Evolutionary conservation across 2,888 invertebrate genomes (phyloP), one percentile per base, ranked within the genome.

Genomic region (Ceriagrion tenellum): DNA sequence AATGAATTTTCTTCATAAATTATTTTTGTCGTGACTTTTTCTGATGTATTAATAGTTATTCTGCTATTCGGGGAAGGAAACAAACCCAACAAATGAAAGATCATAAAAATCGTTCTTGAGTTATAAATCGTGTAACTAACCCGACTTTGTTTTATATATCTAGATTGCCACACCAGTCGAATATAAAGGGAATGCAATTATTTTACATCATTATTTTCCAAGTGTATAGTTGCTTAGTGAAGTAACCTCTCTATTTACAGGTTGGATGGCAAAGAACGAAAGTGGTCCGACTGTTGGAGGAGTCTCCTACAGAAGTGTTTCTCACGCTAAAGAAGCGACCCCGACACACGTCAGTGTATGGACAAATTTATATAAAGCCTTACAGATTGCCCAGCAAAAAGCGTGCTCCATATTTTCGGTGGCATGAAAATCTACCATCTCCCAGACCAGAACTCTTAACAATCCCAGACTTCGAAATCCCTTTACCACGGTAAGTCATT

Each of bases 181-280:
- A n/a, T n/a, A n/a, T n/a, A n/a, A n/a, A n/a, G n/a, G n/a, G n/a
- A n/a, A n/a, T n/a, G n/a, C n/a, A n/a, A n/a, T n/a, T n/a, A n/a
- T n/a, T n/a, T n/a, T n/a, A n/a, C n/a, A n/a, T n/a, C n/a, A n/a
- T n/a, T n/a, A n/a, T n/a, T n/a, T n/a, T n/a, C n/a, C n/a, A n/a
- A n/a, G n/a, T n/a, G n/a, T n/a, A n/a, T n/a, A n/a, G n/a, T n/a
- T n/a, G n/a, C n/a, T n/a, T n/a, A 47, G 47, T 47, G 2, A 47
- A 47, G 47, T 59, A 26, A 69, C 1, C 0, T 69, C 26, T 26
- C n/a, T 69, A 26, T 10, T 96, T 96, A 47, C 96, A 98, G 98
- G 98, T 99, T 95, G 99, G 98, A 1, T 99, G 99, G 99, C 98
- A 98, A 96, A 97, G 98, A 95, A 98, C 98, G 96, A 98, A 98